Conservation (phyloP, 2,888 invertebrate genomes). For the Zelleria hepariella region DNA sequence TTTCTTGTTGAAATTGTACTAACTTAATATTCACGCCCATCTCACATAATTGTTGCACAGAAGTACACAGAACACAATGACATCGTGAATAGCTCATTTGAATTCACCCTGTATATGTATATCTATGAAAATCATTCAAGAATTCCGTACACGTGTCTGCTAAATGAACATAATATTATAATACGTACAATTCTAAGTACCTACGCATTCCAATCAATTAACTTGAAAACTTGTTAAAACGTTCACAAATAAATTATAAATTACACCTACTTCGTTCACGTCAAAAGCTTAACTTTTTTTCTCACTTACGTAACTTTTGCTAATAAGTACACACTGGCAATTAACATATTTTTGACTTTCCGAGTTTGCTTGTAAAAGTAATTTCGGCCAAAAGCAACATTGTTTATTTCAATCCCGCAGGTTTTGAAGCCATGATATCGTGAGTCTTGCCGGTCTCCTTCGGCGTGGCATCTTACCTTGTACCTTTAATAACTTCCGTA, state of each 20-base stretch:
- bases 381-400: not conserved
- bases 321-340: conserved; percentile 31
- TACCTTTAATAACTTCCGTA: no score
- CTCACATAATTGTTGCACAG: no score
- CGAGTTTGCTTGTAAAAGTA: conserved; percentile 2
- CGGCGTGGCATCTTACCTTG: no score
- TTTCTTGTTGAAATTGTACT: no score
- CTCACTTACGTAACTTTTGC: conserved; percentile 29
- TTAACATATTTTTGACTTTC: conserved; percentile 13
- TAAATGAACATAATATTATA: no score
- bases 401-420: no score
- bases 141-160: not conserved
- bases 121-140: not conserved
- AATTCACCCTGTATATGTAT: not conserved
- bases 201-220: conserved; percentile 21
- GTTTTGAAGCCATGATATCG: no score
- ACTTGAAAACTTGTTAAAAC: conserved; percentile 22
- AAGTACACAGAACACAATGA: no score
- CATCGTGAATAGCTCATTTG: no score
- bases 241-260: conserved; percentile 14
- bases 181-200: no score
- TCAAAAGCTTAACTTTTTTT: conserved; percentile 21
- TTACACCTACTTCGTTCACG: conserved; percentile 14
- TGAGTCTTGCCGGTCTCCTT: no score
- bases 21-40: no score